These are phyloP conservation scores for Eunapius fragilis DNA, from an alignment of 37 sponge, comb jelly and placozoan genomes.

Conservation along the genomic window DNA sequence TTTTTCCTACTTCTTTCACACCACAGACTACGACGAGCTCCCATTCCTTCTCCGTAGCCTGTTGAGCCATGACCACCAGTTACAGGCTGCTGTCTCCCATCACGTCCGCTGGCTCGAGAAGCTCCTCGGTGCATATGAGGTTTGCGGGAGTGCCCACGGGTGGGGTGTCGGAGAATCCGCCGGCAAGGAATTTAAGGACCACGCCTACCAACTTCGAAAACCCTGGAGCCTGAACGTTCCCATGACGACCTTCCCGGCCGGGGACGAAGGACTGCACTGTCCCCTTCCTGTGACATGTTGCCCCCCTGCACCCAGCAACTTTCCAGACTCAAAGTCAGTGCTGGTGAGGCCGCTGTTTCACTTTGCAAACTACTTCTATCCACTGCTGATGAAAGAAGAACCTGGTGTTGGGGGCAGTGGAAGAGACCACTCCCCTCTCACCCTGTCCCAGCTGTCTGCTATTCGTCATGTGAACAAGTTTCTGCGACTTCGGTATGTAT, in stretches of 20 bases:
- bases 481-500: background rate
- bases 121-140: slow-evolving; percentile 18
- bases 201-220: background rate
- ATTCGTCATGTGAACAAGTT: slow-evolving; percentile 9
- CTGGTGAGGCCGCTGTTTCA: slow-evolving; percentile 11
- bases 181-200: background rate
- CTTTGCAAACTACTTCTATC: slow-evolving; percentile 42
- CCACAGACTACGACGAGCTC: background rate
- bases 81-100: background rate
- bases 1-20: background rate
- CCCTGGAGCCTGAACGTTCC: background rate
- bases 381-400: background rate
- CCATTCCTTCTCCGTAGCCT: slow-evolving; percentile 35
- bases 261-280: slow-evolving; percentile 13
- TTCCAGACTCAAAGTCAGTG: no score
- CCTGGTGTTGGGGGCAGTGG: background rate
- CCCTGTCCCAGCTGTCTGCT: slow-evolving; percentile 14
- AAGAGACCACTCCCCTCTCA: background rate
- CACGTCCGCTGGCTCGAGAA: slow-evolving; percentile 49
- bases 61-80: slow-evolving; percentile 15
- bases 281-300: slow-evolving; percentile 4
- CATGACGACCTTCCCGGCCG: background rate
- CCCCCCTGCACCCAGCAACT: background rate
- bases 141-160: background rate
- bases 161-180: background rate